A percentile compares a stretch with the other conserved stretches of the same genome.
Evolutionary conservation across 1,140 invertebrate genomes (phyloP).

Genomic region (Heliconius melpomene): DNA sequence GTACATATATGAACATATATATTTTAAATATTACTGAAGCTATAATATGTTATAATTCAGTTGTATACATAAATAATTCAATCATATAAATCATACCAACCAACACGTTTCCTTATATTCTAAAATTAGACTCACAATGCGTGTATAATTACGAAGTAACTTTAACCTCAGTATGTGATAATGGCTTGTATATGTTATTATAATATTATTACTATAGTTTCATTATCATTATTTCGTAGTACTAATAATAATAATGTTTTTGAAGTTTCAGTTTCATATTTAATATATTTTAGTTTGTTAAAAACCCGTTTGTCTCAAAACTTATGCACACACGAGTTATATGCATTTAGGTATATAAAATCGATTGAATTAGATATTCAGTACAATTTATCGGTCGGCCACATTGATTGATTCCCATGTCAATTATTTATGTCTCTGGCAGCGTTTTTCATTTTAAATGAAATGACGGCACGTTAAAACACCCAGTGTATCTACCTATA

Average conservation of each 20-base stretch:
- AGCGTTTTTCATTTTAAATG: slow-evolving; percentile 19
- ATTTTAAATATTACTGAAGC: too few species aligned
- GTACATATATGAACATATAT: too few species aligned
- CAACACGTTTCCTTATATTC: slow-evolving; percentile 29
- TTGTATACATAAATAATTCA: slow-evolving; percentile 2
- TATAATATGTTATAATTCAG: not conserved
- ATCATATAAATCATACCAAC: not conserved
- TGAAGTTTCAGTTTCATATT: too few species aligned
- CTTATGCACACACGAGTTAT: not conserved
- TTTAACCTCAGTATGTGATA: slow-evolving; percentile 33
- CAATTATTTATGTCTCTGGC: slow-evolving; percentile 11
- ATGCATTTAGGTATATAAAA: not conserved
- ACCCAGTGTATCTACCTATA: too few species aligned
- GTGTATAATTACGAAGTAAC: slow-evolving; percentile 21
- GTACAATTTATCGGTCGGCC: slow-evolving; percentile 13
- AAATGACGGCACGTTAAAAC: not conserved
- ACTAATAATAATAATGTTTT: too few species aligned
- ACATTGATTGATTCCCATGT: slow-evolving; percentile 21
- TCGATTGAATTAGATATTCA: slow-evolving; percentile 10
- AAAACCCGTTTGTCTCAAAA: too few species aligned
- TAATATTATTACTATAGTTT: not conserved
- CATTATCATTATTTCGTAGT: too few species aligned
- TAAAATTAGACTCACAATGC: slow-evolving; percentile 31
- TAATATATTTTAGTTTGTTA: too few species aligned
- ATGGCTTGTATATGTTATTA: slow-evolving; percentile 1